Conservation (phyloP, 2,888 invertebrate genomes). For the Epirrhoe alternata region DNA sequence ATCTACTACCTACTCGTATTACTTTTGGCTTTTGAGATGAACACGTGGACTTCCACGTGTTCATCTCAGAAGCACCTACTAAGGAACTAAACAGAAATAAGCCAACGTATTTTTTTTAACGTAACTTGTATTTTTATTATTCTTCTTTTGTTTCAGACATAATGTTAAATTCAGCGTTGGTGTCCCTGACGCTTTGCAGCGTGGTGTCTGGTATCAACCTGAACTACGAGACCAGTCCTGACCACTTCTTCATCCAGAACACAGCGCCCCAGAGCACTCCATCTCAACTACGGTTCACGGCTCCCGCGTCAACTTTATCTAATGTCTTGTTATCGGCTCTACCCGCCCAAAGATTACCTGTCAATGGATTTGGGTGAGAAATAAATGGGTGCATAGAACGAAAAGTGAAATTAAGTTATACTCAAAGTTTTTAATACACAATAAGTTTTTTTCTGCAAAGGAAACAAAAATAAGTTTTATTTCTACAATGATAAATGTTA, state of each 20-base stretch:
- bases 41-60: no score
- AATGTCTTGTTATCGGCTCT: slow-evolving; percentile 46
- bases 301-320: slow-evolving; percentile 49
- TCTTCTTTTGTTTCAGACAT: slow-evolving; percentile 56
- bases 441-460: no score
- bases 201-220: slow-evolving; percentile 49
- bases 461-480: no score
- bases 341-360: slow-evolving; percentile 61
- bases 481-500: no score
- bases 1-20: no score
- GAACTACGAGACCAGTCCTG: slow-evolving; percentile 39
- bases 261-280: slow-evolving; percentile 27
- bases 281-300: slow-evolving; percentile 42
- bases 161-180: slow-evolving; percentile 49
- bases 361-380: slow-evolving; percentile 68
- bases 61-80: no score
- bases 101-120: no score
- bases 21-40: no score
- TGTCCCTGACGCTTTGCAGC: slow-evolving; percentile 50
- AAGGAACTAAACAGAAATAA: no score
- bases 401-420: background rate
- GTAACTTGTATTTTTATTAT: background rate
- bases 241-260: slow-evolving; percentile 42
- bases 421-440: no score
- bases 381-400: background rate